Evolutionary conservation across 2,797 vertebrate species (phyloP).

Genomic region (Sardinella longiceps): DNA sequence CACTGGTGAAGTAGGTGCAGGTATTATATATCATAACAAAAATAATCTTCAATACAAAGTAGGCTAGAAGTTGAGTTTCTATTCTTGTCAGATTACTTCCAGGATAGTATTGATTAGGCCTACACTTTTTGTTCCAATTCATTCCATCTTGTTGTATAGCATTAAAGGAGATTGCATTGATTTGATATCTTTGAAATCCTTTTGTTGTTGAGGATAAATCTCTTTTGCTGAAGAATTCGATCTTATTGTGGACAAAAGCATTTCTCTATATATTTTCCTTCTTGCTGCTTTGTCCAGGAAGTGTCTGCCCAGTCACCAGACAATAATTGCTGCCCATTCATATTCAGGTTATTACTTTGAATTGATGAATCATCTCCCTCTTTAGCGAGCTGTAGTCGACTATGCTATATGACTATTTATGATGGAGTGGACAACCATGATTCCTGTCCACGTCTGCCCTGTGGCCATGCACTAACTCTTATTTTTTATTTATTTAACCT

Average conservation of each 20-base stretch:
- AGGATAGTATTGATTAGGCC: background rate
- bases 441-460: too few species aligned
- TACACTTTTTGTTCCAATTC: background rate
- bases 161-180: conserved; percentile 60
- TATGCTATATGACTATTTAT: too few species aligned
- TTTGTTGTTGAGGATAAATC: conserved; percentile 47
- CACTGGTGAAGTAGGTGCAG: background rate
- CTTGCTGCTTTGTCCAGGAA: background rate
- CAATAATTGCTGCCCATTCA: background rate
- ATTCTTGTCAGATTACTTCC: background rate
- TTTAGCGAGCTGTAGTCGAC: too few species aligned
- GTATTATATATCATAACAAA: background rate
- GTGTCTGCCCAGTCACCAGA: background rate
- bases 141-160: background rate
- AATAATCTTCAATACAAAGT: background rate
- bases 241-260: background rate
- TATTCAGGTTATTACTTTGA: conserved; percentile 30
- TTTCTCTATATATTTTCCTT: background rate
- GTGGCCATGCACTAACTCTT: too few species aligned
- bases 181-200: conserved; percentile 62
- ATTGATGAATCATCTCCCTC: conserved; percentile 13
- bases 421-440: too few species aligned
- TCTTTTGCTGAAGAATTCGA: background rate
- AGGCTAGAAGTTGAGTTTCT: background rate
- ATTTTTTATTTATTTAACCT: too few species aligned